Evolutionary conservation across 1,140 invertebrate species (phyloP).

Genomic region (Anadara kagoshimensis): DNA sequence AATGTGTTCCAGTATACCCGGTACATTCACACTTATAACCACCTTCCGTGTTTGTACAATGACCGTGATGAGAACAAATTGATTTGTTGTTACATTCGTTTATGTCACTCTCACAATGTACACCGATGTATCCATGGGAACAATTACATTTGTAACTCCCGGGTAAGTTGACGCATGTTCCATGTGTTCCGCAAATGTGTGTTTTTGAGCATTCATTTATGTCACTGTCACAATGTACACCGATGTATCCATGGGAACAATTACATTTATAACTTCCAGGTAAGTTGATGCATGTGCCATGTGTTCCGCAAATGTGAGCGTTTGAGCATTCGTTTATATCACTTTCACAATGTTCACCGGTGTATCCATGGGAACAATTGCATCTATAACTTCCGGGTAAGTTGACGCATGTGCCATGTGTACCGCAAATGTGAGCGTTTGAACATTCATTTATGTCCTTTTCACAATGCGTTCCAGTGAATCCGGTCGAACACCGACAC

Average conservation of each 20-base stretch:
- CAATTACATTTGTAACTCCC: background rate
- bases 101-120: background rate
- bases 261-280: conserved; percentile 18
- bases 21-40: too few relatives aligned
- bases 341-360: background rate
- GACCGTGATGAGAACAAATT: too few relatives aligned
- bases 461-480: conserved; percentile 23
- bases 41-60: too few relatives aligned
- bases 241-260: conserved; percentile 16
- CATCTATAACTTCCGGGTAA: background rate
- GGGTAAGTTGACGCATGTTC: background rate
- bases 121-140: background rate
- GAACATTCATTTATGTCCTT: conserved; percentile 37
- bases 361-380: conserved; percentile 1
- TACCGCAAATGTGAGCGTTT: background rate
- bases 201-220: too few relatives aligned
- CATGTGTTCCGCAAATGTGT: background rate
- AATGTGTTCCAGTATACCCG: background rate
- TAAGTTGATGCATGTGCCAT: conserved; percentile 22
- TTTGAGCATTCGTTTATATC: conserved; percentile 19
- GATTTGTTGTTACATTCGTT: too few relatives aligned
- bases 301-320: background rate
- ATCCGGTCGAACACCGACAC: conserved; percentile 14
- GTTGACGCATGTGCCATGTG: conserved; percentile 4
- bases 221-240: background rate